phyloP scores from a whole-genome alignment of 2,888 invertebrate genomes.

The Caenorhabditis wallacei region DNA sequence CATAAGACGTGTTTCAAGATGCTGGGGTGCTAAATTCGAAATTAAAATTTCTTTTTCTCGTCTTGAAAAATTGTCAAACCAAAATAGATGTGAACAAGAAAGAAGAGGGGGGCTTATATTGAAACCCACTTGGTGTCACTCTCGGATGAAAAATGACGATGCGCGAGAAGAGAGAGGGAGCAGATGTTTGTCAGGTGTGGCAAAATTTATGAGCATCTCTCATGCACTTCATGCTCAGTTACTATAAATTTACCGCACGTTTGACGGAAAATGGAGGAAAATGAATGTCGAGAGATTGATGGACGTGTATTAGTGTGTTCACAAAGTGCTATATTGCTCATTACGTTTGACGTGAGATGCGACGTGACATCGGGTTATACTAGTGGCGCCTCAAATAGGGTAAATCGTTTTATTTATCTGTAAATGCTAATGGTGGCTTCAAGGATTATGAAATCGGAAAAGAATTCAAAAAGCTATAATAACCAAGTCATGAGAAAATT shows the following conservation, averaged over 20 bases:
- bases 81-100: not conserved
- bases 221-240: conserved; percentile 51
- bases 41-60: conserved; percentile 26
- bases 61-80: conserved; percentile 6
- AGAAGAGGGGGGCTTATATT: not conserved
- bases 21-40: conserved; percentile 46
- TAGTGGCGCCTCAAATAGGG: conserved; percentile 13
- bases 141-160: conserved; percentile 57
- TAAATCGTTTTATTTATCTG: not conserved
- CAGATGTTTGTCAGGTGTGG: conserved; percentile 66
- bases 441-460: not conserved
- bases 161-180: conserved; percentile 34
- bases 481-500: too few relatives aligned
- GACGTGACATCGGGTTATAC: conserved; percentile 43
- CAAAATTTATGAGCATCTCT: conserved; percentile 61
- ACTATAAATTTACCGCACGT: conserved; percentile 61
- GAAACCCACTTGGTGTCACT: conserved; percentile 20
- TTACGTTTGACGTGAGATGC: conserved; percentile 54
- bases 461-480: not conserved
- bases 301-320: conserved; percentile 44
- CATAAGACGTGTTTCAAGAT: conserved; percentile 55
- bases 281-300: conserved; percentile 52
- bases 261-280: conserved; percentile 29
- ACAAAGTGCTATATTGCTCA: conserved; percentile 62
- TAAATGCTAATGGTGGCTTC: too few relatives aligned